Evolutionary conservation across 1,140 invertebrate genomes (phyloP).

Genomic region (Laupala kohalensis): DNA sequence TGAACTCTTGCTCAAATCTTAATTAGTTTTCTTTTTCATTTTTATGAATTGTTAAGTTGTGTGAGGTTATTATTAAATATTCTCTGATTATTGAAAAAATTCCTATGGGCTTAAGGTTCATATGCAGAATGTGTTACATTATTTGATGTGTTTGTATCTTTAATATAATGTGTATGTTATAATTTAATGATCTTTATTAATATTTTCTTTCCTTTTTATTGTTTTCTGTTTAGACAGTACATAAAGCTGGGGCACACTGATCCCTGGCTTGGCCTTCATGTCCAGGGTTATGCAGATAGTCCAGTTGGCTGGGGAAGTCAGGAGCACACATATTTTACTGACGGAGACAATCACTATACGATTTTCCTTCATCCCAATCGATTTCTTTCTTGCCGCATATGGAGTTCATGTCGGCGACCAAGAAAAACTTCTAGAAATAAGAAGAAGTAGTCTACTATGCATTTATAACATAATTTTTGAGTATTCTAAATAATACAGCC

Average conservation of each 20-base stretch:
- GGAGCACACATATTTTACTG: constrained; percentile 34
- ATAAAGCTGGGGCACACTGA: constrained; percentile 18
- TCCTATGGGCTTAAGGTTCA: too few relatives aligned
- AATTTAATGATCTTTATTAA: neutral
- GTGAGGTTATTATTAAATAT: too few relatives aligned
- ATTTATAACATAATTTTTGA: too few relatives aligned
- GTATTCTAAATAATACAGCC: too few relatives aligned
- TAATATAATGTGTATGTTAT: too few relatives aligned
- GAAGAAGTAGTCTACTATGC: too few relatives aligned
- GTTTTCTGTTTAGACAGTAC: constrained; percentile 25
- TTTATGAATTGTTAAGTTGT: too few relatives aligned
- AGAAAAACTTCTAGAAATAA: neutral
- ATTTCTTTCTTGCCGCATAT: constrained; percentile 1
- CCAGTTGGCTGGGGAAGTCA: constrained; percentile 31
- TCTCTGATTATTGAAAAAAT: too few relatives aligned
- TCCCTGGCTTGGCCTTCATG: constrained; percentile 34
- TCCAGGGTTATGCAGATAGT: constrained; percentile 40
- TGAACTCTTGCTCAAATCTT: too few relatives aligned
- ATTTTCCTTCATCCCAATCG: constrained; percentile 28
- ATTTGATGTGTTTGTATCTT: neutral
- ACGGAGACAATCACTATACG: constrained; percentile 37
- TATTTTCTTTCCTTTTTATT: constrained; percentile 13
- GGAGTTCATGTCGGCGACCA: constrained; percentile 7
- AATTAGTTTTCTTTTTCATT: too few relatives aligned
- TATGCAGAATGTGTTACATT: too few relatives aligned